Base-by-base conservation (phyloP, 2,113 vertebrate species). In the Anser brachyrhynchus region DNA sequence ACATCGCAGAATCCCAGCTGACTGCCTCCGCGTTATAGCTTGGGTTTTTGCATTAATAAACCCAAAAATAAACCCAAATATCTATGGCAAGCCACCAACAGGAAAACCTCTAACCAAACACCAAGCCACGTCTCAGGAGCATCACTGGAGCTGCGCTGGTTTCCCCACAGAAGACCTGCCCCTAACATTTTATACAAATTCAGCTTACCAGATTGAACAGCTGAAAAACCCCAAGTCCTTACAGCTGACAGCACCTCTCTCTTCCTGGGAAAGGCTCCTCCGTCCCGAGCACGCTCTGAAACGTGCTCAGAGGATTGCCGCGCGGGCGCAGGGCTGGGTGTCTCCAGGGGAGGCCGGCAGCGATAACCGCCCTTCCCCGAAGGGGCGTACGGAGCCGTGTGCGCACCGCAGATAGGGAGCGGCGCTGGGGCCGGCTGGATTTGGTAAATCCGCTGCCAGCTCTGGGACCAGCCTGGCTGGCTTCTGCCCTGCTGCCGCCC, bases 21-120 rank as follows among this genome's bases (percentile, higher is more conserved):
- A 1, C 44, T 13, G 9, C 75, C 31, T 2, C 77, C 1, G 2
- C 33, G 13, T 49, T 7, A 0, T 0, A 44, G 39, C 57, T 1
- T 5, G 57, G 58, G 41, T 2, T n/a, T 31, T 80, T 69, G 87
- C 90, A 26, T 15, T 4, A 51, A 46, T 0, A 37, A 62, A 14
- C 28, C 46, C 69, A 35, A 55, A 25, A 46, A 72, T 0, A 29
- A 51, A 11, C 76, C 23, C 72, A 31, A 59, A 15, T 2, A 46
- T 0, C 76, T 8, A 4, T 35, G 26, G 51, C 19, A 9, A 41
- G 62, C 9, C 41, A 9, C 29, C 0, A 8, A 44, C 43, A 51
- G 18, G 35, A 64, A 57, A 44, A 66, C 4, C 1, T 0, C 16
- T 20, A 37, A 29, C 29, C 66, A 28, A 33, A 41, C 0, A 7